A percentile compares a stretch with the other conserved stretches of the same genome.
These are phyloP conservation scores for Plebejus argus DNA, from an alignment of 2,888 invertebrate species.

Conservation along the genomic window DNA sequence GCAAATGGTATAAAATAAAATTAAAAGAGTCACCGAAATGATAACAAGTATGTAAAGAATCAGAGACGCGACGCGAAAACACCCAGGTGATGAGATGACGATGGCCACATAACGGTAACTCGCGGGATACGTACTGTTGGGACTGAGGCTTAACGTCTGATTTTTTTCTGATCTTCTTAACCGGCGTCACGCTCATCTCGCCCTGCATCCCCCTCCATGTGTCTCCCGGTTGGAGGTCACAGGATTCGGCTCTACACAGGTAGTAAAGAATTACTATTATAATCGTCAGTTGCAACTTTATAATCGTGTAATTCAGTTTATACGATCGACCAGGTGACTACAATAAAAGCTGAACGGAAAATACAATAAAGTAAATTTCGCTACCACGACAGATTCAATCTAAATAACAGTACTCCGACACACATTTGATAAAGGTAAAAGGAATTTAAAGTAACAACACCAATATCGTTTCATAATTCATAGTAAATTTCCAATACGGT, in stretches of 20 bases:
- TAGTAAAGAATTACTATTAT: conserved; percentile 77
- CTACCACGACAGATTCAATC: neutral
- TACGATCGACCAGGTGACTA: neutral
- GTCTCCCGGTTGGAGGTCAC: conserved; percentile 88
- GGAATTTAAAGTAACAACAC: neutral
- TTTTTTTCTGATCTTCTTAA: conserved; percentile 86
- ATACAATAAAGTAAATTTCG: neutral
- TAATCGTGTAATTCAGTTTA: conserved; percentile 5
- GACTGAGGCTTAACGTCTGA: conserved; percentile 85
- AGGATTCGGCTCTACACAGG: conserved; percentile 91
- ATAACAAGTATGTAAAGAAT: conserved; percentile 32
- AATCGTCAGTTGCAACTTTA: conserved; percentile 42
- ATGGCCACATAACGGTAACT: conserved; percentile 56
- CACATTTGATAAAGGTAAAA: neutral
- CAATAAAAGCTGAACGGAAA: conserved; percentile 11
- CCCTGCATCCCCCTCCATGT: conserved; percentile 90
- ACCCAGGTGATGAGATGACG: conserved; percentile 37
- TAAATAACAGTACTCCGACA: neutral
- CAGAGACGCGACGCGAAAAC: conserved; percentile 29
- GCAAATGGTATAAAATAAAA: neutral
- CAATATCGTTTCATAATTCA: conserved; percentile 2
- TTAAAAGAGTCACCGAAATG: conserved; percentile 23
- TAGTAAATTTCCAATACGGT: neutral
- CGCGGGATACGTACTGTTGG: conserved; percentile 81
- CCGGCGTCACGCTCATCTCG: conserved; percentile 90